These are phyloP conservation scores for Lapara coniferarum DNA, from an alignment of 2,888 invertebrate species.

Conservation along the genomic window DNA sequence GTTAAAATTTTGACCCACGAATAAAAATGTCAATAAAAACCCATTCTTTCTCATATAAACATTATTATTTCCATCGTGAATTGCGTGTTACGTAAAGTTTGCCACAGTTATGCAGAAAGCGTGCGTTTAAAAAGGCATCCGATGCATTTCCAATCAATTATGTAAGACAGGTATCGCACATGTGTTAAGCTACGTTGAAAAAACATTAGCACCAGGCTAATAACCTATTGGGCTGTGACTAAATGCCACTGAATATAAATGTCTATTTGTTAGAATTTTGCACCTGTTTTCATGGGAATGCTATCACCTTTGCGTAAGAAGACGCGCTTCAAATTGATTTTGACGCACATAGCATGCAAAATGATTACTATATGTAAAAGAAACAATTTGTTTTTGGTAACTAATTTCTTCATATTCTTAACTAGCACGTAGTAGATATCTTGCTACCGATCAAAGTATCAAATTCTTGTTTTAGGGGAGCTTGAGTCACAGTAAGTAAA, in stretches of 20 bases:
- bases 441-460: neutral
- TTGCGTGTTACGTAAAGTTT: slow-evolving; percentile 8
- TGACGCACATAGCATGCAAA: neutral
- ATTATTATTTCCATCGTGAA: slow-evolving; percentile 5
- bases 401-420: neutral
- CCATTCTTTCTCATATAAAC: neutral
- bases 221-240: slow-evolving; percentile 22
- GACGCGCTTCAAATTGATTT: slow-evolving; percentile 8
- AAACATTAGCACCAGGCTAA: slow-evolving; percentile 21
- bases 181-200: slow-evolving; percentile 4
- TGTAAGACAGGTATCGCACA: slow-evolving; percentile 21
- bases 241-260: slow-evolving; percentile 22
- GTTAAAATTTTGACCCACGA: neutral
- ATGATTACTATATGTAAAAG: neutral
- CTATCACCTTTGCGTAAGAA: neutral
- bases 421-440: too few relatives aligned
- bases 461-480: too few relatives aligned
- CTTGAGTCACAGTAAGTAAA: too few relatives aligned
- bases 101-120: slow-evolving; percentile 24
- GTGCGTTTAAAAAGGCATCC: slow-evolving; percentile 16
- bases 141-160: slow-evolving; percentile 22
- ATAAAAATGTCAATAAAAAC: neutral
- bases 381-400: neutral
- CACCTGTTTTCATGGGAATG: slow-evolving; percentile 20
- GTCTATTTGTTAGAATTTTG: slow-evolving; percentile 13